Conservation (phyloP, 2,888 invertebrate genomes). For the Eupithecia abbreviata region DNA sequence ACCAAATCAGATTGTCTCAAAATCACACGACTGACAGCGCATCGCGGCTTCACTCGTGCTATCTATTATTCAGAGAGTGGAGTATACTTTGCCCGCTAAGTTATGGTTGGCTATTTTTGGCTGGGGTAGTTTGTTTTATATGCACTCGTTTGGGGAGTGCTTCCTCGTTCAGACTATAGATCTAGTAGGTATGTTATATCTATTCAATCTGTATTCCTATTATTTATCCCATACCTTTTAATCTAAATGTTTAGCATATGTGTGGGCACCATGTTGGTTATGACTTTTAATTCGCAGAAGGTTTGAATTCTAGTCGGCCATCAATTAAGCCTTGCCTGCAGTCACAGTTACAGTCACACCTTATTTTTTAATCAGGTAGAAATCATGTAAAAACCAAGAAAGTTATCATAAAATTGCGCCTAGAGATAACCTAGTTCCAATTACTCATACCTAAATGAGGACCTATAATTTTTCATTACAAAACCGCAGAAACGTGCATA, state of each 20-base stretch:
- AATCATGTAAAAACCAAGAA: not conserved
- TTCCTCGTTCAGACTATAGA: not conserved
- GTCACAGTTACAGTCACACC: too few species aligned
- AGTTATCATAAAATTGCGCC: not conserved
- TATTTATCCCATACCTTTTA: not conserved
- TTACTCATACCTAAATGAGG: not conserved
- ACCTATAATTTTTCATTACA: constrained; percentile 16
- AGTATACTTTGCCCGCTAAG: constrained; percentile 62
- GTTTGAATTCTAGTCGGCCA: not conserved
- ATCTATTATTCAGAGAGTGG: constrained; percentile 77
- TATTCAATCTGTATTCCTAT: not conserved
- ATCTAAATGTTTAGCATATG: not conserved
- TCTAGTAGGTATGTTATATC: not conserved
- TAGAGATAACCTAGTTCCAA: not conserved
- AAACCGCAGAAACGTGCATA: constrained; percentile 27
- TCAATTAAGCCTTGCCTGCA: not conserved
- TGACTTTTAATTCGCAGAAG: not conserved
- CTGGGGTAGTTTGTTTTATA: constrained; percentile 41
- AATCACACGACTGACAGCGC: constrained; percentile 79
- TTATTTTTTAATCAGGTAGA: too few species aligned
- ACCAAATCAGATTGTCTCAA: constrained; percentile 83
- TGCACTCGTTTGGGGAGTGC: constrained; percentile 12
- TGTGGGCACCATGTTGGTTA: not conserved
- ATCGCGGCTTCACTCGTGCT: constrained; percentile 66
- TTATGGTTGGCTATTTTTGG: constrained; percentile 65